Evolutionary conservation across 2,888 invertebrate genomes (phyloP), one percentile per base, ranked within the genome.

Genomic region (Apamea epomidion): DNA sequence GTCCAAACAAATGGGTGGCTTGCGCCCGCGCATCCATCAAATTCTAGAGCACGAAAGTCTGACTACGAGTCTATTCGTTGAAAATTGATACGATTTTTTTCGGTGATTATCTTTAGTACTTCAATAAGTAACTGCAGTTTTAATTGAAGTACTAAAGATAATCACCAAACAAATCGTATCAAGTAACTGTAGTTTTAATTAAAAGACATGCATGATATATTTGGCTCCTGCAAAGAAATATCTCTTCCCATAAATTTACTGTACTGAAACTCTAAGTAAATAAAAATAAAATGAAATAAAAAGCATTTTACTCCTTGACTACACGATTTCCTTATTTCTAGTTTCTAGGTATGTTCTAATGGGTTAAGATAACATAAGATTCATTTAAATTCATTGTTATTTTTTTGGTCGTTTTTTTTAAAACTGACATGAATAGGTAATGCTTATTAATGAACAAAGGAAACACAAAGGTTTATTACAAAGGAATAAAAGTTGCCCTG

Each of bases 1-100:
- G 83, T 74, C 82, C 84, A 90, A 86, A 85, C 74, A 79, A 80
- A 82, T 67, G 64, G 76, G 67, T 51, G 67, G 21, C 12, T 62
- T 78, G 65, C 75, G 81, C 58, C 76, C 69, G 37, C 79, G 80
- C 74, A 82, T 84, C 83, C 81, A 87, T 86, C 83, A 86, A 76
- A 82, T 85, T 84, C 62, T 81, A 75, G n/a, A 68, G 37, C 42
- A 69, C 48, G n/a, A 71, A 48, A 73, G 10, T 29, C 29, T 32
- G 32, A 51, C 70, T 70, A 54, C 2, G 21, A 51, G 32, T 29
- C 12, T 16, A 32, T 32, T 4, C 42, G 16, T 71, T 54, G 10
- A 32, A 25, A 71, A 54, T 18, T 51, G 2, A 25, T 70, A 16
- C 3, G 14, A 16, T 25, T 65, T 32, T 54, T 51, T 51, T 21